Evolutionary conservation across 2,888 invertebrate genomes (phyloP).

Genomic region (Fissipunctia ypsillon): DNA sequence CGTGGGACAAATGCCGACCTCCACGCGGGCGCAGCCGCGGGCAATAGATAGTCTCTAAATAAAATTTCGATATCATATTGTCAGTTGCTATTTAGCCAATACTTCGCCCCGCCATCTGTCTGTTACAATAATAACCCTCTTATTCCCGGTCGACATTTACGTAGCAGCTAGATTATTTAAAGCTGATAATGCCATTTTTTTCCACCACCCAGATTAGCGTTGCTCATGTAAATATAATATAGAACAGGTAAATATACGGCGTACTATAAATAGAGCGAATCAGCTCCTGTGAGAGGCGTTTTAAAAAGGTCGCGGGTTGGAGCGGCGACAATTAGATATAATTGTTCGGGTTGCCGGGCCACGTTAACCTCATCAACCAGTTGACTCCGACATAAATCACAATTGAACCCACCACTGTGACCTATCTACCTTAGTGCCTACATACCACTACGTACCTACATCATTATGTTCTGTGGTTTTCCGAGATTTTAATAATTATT

Average conservation of each 20-base stretch:
- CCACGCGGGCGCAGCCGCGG: too few relatives aligned
- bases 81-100: conserved; percentile 8
- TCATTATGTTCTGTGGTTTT: conserved; percentile 18
- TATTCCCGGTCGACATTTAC: conserved; percentile 40
- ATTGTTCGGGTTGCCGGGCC: conserved; percentile 69
- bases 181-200: conserved; percentile 43
- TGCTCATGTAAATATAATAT: conserved; percentile 49
- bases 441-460: neutral
- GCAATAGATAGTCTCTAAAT: neutral
- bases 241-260: conserved; percentile 59
- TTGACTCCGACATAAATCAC: conserved; percentile 69
- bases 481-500: conserved; percentile 35
- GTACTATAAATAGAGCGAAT: conserved; percentile 63
- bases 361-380: conserved; percentile 67
- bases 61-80: conserved; percentile 2
- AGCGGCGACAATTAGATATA: conserved; percentile 68
- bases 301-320: conserved; percentile 63
- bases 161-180: conserved; percentile 49
- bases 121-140: conserved; percentile 34
- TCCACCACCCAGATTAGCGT: conserved; percentile 42
- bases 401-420: conserved; percentile 51
- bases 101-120: conserved; percentile 6
- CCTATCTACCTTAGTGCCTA: conserved; percentile 6
- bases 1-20: too few relatives aligned
- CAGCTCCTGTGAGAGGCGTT: conserved; percentile 55